These are phyloP conservation scores for Morpho deidamia DNA, from an alignment of 2,888 invertebrate genomes.

Conservation along the genomic window DNA sequence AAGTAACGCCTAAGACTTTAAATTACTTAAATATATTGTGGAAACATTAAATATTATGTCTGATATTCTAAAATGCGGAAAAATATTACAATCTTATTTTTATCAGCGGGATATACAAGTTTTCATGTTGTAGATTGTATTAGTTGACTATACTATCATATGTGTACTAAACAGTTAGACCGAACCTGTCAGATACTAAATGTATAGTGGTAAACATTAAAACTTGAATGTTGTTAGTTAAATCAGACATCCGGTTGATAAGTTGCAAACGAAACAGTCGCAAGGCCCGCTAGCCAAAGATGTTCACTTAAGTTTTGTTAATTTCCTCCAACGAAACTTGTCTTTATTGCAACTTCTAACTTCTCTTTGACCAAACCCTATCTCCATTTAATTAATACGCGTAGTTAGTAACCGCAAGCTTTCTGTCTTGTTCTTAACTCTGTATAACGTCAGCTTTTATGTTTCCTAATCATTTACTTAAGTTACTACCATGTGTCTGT, in stretches of 20 bases:
- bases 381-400: constrained; percentile 49
- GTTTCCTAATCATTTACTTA: no score
- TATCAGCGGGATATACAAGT: no score
- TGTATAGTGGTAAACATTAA: not conserved
- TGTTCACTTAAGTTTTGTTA: constrained; percentile 25
- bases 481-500: no score
- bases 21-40: no score
- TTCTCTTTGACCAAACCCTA: constrained; percentile 25
- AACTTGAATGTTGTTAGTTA: not conserved
- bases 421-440: constrained; percentile 15
- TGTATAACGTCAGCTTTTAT: not conserved
- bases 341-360: constrained; percentile 48
- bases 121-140: no score
- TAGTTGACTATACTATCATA: no score
- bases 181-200: not conserved
- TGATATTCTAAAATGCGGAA: no score
- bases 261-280: constrained; percentile 4
- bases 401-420: constrained; percentile 22
- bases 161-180: no score
- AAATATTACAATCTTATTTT: no score
- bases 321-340: constrained; percentile 38
- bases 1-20: no score
- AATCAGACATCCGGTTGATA: constrained; percentile 1
- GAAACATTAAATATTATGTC: no score
- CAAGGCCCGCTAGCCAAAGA: constrained; percentile 25